Evolutionary conservation across 1,140 invertebrate genomes (phyloP), one percentile per base, ranked within the genome.

Genomic region (Heliconius hewitsoni): DNA sequence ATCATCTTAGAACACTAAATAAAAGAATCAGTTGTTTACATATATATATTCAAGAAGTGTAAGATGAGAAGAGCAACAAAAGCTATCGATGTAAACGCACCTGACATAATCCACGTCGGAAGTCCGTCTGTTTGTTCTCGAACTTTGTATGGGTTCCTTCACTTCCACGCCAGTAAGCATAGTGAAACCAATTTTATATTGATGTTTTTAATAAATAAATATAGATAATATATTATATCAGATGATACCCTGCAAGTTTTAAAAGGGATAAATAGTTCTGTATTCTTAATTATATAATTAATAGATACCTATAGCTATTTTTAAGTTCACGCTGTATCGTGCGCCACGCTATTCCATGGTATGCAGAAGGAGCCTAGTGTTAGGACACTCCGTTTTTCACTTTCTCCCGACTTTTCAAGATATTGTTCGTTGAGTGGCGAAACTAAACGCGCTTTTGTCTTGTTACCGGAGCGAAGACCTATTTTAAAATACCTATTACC

Each of bases 131-230:
- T 83, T 81, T 80, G 79, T 79, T 77, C 37, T 71, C 52, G 27
- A 80, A 80, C 42, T 77, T 90, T 88, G 73, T 87, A 87, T 9
- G 90, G 88, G 76, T 76, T 88, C 87, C 81, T 77, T 86, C 80
- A 78, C 77, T 86, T 89, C 85, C 86, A 86, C 81, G 57, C 77
- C 57, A 30, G 77, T 80, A 70, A 55, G 52, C 87, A 66, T 6
- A 66, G n/a, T 13, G n/a, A 27, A 66, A 66, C 9, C 23, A 66
- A 66, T 16, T 30, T 30, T 66, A 66, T 66, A 66, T 66, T 66
- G 27, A 66, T 27, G 60, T 66, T 66, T 66, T 30, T 66, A 30
- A 30, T 30, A 13, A 66, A 27, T 27, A 27, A 66, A 66, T 30
- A 66, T 66, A 66, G 11, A 66, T 27, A 30, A 66, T 16, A 66